phyloP scores from a whole-genome alignment of 2,797 vertebrate species.

The Sebastes dallii region DNA sequence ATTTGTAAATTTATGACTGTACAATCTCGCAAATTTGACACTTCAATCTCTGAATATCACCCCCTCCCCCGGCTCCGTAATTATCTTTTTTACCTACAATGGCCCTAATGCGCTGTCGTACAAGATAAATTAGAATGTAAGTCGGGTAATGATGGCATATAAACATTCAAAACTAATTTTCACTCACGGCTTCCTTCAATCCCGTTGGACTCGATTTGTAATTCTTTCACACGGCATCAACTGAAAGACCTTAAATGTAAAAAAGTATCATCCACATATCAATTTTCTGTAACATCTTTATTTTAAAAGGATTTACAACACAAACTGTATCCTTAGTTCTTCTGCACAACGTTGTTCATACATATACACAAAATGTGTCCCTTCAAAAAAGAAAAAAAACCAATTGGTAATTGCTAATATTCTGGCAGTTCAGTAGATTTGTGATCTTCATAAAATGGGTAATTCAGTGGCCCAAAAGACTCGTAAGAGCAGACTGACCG shows the following conservation, averaged over 20 bases:
- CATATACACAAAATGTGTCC: constrained; percentile 43
- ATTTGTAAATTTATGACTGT: no score
- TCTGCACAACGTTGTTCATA: constrained; percentile 49
- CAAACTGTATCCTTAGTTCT: constrained; percentile 53
- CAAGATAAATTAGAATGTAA: neutral
- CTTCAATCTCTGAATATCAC: no score
- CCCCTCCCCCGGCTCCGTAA: no score
- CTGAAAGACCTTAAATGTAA: neutral
- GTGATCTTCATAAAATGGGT: constrained; percentile 1
- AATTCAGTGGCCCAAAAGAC: neutral
- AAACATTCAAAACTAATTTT: neutral
- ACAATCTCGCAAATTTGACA: no score
- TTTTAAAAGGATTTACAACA: constrained; percentile 77
- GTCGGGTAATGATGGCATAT: neutral
- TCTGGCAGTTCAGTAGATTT: neutral
- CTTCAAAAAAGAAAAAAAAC: constrained; percentile 20
- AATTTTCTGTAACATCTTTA: constrained; percentile 66
- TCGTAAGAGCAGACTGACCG: no score
- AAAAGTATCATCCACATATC: neutral
- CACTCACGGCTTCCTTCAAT: neutral
- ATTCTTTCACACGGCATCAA: neutral
- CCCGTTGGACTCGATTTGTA: neutral
- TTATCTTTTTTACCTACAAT: no score
- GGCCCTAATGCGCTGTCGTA: no score
- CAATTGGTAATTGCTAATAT: neutral